Conservation (phyloP, 2,113 vertebrate species). For the Sigmodon hispidus region DNA sequence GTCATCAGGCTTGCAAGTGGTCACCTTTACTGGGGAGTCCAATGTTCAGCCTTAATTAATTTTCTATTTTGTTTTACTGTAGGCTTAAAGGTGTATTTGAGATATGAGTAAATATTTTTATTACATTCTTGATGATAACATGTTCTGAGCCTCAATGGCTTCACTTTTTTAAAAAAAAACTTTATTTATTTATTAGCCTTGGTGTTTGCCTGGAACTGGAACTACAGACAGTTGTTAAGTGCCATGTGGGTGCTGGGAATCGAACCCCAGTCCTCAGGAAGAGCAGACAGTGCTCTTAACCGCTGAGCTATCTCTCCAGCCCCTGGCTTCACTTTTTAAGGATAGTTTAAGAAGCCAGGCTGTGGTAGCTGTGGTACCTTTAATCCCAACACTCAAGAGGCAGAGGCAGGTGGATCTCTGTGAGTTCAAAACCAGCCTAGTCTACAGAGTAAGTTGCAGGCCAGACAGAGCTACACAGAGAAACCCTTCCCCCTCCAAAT, state of each 20-base stretch:
- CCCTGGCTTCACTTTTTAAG: constrained; percentile 45
- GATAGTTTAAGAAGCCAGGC: background rate
- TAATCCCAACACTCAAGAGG: background rate
- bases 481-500: background rate
- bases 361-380: background rate
- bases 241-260: no score
- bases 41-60: background rate
- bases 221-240: no score
- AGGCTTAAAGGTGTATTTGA: background rate
- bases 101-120: constrained; percentile 41
- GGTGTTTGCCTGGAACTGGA: no score
- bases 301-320: no score
- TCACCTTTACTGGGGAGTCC: background rate
- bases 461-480: background rate
- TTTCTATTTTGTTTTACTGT: constrained; percentile 46
- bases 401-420: background rate
- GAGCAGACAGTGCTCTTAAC: no score
- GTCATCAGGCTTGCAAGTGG: background rate
- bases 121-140: constrained; percentile 20
- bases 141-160: constrained; percentile 1
- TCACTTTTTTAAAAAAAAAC: no score
- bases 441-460: background rate
- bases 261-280: no score
- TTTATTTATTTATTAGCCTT: no score
- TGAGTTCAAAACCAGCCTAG: background rate